Base-by-base conservation (phyloP, 2,888 invertebrate genomes). In the Leptura quadrifasciata region DNA sequence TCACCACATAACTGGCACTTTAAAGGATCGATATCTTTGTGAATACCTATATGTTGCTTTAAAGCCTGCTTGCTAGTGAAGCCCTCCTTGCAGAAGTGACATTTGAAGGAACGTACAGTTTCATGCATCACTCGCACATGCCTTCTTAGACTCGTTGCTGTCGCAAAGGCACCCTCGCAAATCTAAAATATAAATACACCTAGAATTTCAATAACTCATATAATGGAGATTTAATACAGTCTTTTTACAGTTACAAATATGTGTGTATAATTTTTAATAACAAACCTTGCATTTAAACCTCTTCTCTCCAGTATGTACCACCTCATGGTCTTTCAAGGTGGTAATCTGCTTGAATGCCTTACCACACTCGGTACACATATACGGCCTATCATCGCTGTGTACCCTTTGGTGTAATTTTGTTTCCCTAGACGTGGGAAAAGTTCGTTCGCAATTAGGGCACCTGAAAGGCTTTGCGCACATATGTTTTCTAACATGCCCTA, bases 261-360 rank as follows among this genome's bases (percentile, higher is more conserved):
- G 10, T 39, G 10, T 39, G 12, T 12, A 39, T 39, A 15, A 39
- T 39, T 12, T 21, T 15, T 39, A 10, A 47, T 18, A 64, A 68
- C 69, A 73, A 72, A 81, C 81, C 80, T 81, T 81, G 61, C 82
- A 82, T 65, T 81, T 81, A 71, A 80, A 82, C 39, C 79, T 80
- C 61, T 82, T 82, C 27, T 79, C 78, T n/a, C 80, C 79, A 9
- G 80, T 81, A 65, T 81, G 81, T 1, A 80, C 81, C 3, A 82
- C 80, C 70, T 81, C 80, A 31, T 82, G 82, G 27, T 82, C 81
- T 57, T 79, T 80, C 17, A 82, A 47, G 15, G 80, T 82, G 27
- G 77, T 74, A 21, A 80, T 78, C 35, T 78, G 77, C 60, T 81
- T 82, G 70, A 82, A 82, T 1, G 79, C 77, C 57, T 82, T 82